A percentile compares a stretch with the other conserved stretches of the same genome.
Evolutionary conservation across 2,888 invertebrate genomes (phyloP).

Genomic region (Aricia artaxerxes): DNA sequence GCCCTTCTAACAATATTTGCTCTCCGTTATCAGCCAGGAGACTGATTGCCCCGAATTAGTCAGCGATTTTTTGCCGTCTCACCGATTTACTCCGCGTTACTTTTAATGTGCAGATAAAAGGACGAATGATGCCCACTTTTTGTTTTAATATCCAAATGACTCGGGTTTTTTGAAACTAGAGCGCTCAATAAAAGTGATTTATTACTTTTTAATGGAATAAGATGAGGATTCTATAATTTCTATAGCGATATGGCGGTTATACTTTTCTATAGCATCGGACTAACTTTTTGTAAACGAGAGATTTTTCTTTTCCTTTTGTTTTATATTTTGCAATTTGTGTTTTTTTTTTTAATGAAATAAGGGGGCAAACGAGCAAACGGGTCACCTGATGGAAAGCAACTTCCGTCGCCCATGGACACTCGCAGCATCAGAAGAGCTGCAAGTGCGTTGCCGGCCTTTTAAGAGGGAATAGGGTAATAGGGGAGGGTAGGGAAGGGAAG

Average conservation of each 20-base stretch:
- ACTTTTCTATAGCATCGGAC: too few relatives aligned
- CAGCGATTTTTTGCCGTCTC: slow-evolving; percentile 57
- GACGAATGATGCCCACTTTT: slow-evolving; percentile 51
- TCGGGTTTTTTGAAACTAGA: slow-evolving; percentile 1
- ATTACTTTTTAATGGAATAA: not conserved
- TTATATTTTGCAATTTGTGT: too few relatives aligned
- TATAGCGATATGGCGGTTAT: not conserved
- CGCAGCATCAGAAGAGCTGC: too few relatives aligned
- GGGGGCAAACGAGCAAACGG: too few relatives aligned
- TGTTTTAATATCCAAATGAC: slow-evolving; percentile 37
- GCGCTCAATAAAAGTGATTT: slow-evolving; percentile 15
- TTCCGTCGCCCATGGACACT: too few relatives aligned
- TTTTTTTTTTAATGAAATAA: too few relatives aligned
- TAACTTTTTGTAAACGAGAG: too few relatives aligned
- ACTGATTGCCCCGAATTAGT: slow-evolving; percentile 64
- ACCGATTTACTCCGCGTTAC: slow-evolving; percentile 53
- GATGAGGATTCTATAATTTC: not conserved
- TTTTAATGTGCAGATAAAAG: slow-evolving; percentile 58
- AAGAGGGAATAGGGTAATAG: too few relatives aligned
- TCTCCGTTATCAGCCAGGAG: slow-evolving; percentile 51
- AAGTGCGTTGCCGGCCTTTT: too few relatives aligned
- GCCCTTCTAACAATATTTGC: slow-evolving; percentile 15
- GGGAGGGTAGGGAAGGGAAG: too few relatives aligned
- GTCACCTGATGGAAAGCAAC: too few relatives aligned
- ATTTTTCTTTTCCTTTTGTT: too few relatives aligned